A percentile compares a stretch with the other conserved stretches of the same genome.
Conservation (phyloP, 2,113 vertebrate species). For the Struthidea cinerea region DNA sequence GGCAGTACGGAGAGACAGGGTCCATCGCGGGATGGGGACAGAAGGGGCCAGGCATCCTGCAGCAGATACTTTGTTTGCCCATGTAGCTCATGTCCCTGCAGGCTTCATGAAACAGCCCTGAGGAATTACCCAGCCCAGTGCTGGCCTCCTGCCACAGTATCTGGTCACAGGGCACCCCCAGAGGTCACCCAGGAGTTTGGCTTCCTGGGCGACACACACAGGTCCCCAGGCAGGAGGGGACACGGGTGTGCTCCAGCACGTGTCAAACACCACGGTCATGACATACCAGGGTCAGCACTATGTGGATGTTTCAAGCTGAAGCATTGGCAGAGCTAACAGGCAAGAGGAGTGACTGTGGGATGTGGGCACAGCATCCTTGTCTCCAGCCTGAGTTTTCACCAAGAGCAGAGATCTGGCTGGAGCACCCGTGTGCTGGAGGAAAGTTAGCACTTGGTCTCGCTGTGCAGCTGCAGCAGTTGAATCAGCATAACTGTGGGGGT, state of each 20-base stretch:
- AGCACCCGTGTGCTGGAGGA: accelerated
- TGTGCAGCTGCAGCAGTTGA: background rate
- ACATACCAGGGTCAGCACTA: background rate
- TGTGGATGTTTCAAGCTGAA: accelerated
- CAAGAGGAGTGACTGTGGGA: background rate
- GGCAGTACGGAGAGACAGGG: background rate
- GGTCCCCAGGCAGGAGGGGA: background rate
- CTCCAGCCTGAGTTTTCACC: background rate
- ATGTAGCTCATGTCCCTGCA: accelerated
- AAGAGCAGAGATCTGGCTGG: background rate
- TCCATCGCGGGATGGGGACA: accelerated
- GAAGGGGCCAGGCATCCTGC: accelerated
- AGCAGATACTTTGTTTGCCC: background rate
- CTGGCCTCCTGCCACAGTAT: accelerated
- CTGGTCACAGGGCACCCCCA: background rate
- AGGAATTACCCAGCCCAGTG: background rate
- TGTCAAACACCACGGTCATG: accelerated
- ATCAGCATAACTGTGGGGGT: accelerated
- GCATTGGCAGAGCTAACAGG: background rate
- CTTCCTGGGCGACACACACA: background rate
- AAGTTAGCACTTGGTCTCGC: background rate
- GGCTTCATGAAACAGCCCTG: background rate
- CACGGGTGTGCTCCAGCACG: background rate
- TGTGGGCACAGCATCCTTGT: background rate
- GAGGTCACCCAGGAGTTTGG: background rate